Percentiles rank a stretch among this genome's conserved stretches.
Evolutionary conservation across 37 sponge, comb jelly and placozoan species (phyloP).

Genomic region (Haliclona indistincta): DNA sequence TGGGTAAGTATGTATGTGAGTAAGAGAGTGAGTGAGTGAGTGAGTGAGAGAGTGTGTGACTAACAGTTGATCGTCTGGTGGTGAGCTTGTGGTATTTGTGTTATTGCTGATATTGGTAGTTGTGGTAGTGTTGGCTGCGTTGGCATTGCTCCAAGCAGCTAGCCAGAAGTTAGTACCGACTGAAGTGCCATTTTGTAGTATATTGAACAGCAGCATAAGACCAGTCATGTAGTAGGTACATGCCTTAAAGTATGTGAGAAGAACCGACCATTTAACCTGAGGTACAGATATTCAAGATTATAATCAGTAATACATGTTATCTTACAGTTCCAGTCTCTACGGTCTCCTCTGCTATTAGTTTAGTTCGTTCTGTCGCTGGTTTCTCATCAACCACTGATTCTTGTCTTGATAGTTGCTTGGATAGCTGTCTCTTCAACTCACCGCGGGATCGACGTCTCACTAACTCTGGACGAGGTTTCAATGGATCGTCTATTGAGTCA

Average conservation of each 20-base stretch:
- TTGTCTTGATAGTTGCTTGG: constrained; percentile 24
- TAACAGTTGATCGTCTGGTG: too few relatives aligned
- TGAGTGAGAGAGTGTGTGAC: not conserved
- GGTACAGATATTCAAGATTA: too few relatives aligned
- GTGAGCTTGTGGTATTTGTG: too few relatives aligned
- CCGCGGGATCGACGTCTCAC: constrained; percentile 7
- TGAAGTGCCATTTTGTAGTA: constrained; percentile 25
- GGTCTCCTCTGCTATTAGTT: constrained; percentile 71
- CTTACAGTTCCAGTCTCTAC: constrained; percentile 80
- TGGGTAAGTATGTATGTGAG: too few relatives aligned
- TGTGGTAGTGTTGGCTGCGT: too few relatives aligned
- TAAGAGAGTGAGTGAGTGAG: constrained; percentile 13
- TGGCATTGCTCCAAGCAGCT: constrained; percentile 91
- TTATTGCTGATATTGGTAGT: too few relatives aligned
- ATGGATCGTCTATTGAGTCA: too few relatives aligned
- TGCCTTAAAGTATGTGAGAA: constrained; percentile 52
- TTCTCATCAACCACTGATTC: constrained; percentile 1
- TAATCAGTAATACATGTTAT: too few relatives aligned
- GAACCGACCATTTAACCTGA: too few relatives aligned
- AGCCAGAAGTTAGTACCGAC: constrained; percentile 86
- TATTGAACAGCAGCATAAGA: constrained; percentile 43
- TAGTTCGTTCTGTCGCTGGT: constrained; percentile 11
- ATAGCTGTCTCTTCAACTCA: constrained; percentile 45
- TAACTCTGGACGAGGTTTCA: constrained; percentile 3
- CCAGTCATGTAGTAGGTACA: constrained; percentile 20